Percentiles rank a stretch among this genome's conserved stretches.
Conservation (phyloP, 2,888 invertebrate species). For the Drosophila flavopinicola region DNA sequence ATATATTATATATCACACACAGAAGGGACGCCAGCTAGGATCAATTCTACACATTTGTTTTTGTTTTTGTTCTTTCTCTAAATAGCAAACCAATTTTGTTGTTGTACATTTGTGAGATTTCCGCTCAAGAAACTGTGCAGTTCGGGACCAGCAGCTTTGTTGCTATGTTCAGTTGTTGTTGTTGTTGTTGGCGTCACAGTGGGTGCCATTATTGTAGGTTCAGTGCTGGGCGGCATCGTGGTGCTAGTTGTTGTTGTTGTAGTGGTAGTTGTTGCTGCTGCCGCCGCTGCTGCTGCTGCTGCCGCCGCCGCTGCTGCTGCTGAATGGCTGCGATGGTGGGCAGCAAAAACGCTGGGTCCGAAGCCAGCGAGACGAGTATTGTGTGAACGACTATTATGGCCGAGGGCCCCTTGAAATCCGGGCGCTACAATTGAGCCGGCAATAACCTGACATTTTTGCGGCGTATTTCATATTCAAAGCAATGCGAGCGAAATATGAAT, state of each 20-base stretch:
- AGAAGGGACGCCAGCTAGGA: constrained; percentile 52
- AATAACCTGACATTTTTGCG: constrained; percentile 71
- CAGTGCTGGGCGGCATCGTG: constrained; percentile 23
- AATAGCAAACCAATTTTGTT: constrained; percentile 74
- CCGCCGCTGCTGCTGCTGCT: constrained; percentile 36
- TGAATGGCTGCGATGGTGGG: constrained; percentile 56
- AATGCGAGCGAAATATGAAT: constrained; percentile 20
- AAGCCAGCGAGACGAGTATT: constrained; percentile 70
- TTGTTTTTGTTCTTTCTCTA: constrained; percentile 46
- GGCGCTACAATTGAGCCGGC: constrained; percentile 83
- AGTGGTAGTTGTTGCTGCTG: constrained; percentile 41
- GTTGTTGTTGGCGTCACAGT: constrained; percentile 42
- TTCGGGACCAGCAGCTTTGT: constrained; percentile 55
- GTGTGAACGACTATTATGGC: constrained; percentile 82
- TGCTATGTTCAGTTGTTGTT: constrained; percentile 53
- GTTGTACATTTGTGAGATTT: constrained; percentile 80
- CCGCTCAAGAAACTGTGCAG: constrained; percentile 71
- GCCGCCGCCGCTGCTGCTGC: constrained; percentile 43
- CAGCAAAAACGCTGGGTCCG: constrained; percentile 50
- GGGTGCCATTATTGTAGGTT: constrained; percentile 39
- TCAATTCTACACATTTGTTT: constrained; percentile 49
- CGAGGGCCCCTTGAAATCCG: constrained; percentile 82
- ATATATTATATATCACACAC: constrained; percentile 22
- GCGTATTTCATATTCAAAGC: constrained; percentile 36
- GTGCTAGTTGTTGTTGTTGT: constrained; percentile 41